These are phyloP conservation scores for Amazona finschi DNA, from an alignment of 2,797 vertebrate species.

Conservation along the genomic window DNA sequence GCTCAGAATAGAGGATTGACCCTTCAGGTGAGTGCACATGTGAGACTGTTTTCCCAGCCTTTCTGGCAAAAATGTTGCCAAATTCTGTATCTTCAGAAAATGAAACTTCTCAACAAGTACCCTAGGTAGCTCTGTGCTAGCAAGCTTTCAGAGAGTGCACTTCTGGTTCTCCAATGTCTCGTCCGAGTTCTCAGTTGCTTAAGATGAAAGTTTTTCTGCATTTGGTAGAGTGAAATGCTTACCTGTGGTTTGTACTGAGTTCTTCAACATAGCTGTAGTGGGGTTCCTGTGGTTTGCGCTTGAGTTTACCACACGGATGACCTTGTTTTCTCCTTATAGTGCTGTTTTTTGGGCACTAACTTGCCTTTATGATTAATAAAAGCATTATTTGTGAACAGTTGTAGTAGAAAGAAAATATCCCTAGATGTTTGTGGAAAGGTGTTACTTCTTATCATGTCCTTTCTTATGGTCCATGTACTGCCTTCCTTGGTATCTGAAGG, in stretches of 20 bases:
- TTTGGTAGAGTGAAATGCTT: background rate
- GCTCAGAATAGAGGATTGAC: background rate
- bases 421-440: background rate
- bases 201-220: background rate
- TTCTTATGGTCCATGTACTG: background rate
- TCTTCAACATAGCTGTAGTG: background rate
- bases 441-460: background rate
- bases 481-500: background rate
- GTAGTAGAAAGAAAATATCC: background rate
- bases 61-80: background rate
- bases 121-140: background rate
- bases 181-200: background rate
- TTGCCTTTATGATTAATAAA: background rate
- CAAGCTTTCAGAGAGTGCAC: accelerated
- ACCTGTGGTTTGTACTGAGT: accelerated
- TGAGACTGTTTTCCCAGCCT: background rate
- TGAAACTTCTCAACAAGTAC: background rate
- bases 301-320: background rate
- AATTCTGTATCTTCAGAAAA: background rate
- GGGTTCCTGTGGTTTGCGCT: background rate
- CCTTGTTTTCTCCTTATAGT: background rate
- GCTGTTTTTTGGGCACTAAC: background rate
- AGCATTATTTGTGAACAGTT: background rate
- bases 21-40: background rate
- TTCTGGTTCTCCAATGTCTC: background rate